These are phyloP conservation scores for Heliocidaris erythrogramma DNA, from an alignment of 35 echinoderm and acorn worm species.

Conservation along the genomic window DNA sequence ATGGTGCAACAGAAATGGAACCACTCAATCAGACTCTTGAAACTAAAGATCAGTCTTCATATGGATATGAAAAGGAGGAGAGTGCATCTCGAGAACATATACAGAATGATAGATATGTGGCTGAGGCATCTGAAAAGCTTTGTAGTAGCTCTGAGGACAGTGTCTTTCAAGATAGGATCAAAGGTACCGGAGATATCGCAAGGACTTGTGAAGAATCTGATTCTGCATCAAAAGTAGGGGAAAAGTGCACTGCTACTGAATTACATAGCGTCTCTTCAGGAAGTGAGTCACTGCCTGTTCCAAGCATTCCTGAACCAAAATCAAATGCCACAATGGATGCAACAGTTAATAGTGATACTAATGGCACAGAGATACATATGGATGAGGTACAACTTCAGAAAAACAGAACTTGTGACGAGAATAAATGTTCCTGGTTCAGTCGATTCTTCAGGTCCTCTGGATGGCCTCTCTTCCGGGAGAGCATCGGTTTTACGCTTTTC, in stretches of 20 bases:
- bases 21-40: background rate
- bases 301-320: background rate
- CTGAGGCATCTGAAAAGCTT: background rate
- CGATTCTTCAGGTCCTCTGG: constrained; percentile 6
- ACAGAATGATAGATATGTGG: background rate
- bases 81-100: background rate
- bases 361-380: background rate
- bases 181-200: background rate
- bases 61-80: background rate
- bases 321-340: background rate
- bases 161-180: too few relatives aligned
- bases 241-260: too few relatives aligned
- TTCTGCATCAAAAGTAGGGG: background rate
- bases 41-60: background rate
- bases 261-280: background rate
- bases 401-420: background rate
- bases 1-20: background rate
- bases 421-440: background rate
- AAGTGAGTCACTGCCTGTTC: background rate
- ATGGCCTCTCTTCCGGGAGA: constrained; percentile 23
- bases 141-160: too few relatives aligned
- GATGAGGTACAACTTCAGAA: background rate
- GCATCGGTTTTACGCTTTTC: constrained; percentile 39
- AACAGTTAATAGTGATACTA: background rate
- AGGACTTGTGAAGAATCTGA: background rate